Conservation (phyloP, 2,888 invertebrate genomes). For the Leptothorax acervorum region DNA sequence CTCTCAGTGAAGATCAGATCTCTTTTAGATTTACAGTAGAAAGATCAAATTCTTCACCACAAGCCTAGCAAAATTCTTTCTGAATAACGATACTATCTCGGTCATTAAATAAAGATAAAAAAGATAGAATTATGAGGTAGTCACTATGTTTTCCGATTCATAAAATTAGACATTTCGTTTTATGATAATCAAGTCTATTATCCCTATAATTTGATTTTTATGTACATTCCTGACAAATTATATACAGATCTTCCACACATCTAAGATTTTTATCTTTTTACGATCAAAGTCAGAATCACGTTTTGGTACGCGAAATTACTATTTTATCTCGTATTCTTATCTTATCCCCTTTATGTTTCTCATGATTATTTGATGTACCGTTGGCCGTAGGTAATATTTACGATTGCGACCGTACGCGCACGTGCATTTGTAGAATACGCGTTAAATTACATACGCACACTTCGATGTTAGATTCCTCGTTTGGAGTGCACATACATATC, state of each 20-base stretch:
- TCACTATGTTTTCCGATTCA: constrained; percentile 4
- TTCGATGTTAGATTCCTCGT: constrained; percentile 6
- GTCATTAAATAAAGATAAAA: background rate
- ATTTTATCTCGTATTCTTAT: constrained; percentile 5
- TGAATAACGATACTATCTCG: constrained; percentile 6
- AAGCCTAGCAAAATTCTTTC: background rate
- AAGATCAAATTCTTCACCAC: background rate
- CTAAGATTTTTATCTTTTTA: background rate
- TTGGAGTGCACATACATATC: background rate
- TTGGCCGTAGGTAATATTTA: constrained; percentile 24
- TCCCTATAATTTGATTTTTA: constrained; percentile 23
- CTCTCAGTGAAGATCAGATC: background rate
- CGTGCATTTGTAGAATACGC: constrained; percentile 16
- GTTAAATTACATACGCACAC: constrained; percentile 6
- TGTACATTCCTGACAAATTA: constrained; percentile 12
- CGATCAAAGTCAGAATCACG: background rate
- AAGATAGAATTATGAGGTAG: constrained; percentile 4
- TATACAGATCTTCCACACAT: too few species aligned
- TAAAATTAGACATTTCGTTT: constrained; percentile 25
- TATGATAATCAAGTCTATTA: background rate
- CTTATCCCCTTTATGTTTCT: constrained; percentile 8
- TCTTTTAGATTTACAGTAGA: background rate
- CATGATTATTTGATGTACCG: constrained; percentile 19
- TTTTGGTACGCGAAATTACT: constrained; percentile 18
- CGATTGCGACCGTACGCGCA: constrained; percentile 17